Percentiles rank a stretch among this genome's conserved stretches.
Conservation (phyloP, 2,888 invertebrate genomes). For the Leptinotarsa juncta region DNA sequence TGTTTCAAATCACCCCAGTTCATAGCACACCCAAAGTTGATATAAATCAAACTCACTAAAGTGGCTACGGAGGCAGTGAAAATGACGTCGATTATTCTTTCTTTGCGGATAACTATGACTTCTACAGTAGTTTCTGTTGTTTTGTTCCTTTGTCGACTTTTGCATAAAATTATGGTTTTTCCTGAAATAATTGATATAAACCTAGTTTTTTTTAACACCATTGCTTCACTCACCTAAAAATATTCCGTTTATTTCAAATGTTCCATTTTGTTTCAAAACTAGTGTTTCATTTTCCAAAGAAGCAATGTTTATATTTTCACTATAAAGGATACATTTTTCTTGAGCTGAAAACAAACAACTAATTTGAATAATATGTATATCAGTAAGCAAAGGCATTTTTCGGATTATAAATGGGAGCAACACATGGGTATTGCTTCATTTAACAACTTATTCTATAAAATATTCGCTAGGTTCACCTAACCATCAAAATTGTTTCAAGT, state of each 20-base stretch:
- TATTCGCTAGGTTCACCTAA: no score
- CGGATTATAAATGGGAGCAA: no score
- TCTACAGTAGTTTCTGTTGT: slow-evolving; percentile 42
- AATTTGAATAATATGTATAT: no score
- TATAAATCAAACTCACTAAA: slow-evolving; percentile 82
- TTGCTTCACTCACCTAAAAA: slow-evolving; percentile 57
- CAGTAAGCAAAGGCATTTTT: no score
- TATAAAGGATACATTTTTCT: slow-evolving; percentile 37
- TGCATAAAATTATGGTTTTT: slow-evolving; percentile 48
- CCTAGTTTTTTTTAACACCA: not conserved
- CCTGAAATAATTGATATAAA: slow-evolving; percentile 44
- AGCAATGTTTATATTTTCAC: slow-evolving; percentile 47
- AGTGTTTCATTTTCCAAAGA: slow-evolving; percentile 44
- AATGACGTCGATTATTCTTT: slow-evolving; percentile 75
- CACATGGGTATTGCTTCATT: no score
- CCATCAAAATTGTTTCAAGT: no score
- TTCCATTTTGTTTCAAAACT: slow-evolving; percentile 40
- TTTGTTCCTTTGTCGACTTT: slow-evolving; percentile 37
- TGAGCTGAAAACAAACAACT: no score
- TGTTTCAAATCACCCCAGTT: slow-evolving; percentile 78
- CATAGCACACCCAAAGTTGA: slow-evolving; percentile 91
- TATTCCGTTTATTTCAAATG: slow-evolving; percentile 56
- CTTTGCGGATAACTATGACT: slow-evolving; percentile 57
- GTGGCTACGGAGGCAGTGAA: slow-evolving; percentile 81
- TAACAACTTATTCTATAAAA: no score